Evolutionary conservation across 2,797 vertebrate species (phyloP).

Genomic region (Sciurus vulgaris): DNA sequence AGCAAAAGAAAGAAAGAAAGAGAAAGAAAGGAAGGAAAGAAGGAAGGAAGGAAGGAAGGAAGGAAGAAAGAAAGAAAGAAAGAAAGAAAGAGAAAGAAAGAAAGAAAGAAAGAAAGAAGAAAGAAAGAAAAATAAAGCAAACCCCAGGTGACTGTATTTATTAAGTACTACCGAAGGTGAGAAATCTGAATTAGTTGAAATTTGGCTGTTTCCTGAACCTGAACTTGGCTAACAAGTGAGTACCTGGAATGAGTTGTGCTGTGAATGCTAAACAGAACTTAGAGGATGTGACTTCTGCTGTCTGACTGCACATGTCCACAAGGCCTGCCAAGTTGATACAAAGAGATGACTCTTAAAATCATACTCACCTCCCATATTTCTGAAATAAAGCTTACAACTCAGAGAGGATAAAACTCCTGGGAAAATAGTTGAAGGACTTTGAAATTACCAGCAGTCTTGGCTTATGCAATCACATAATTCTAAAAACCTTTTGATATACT

Average conservation of each 20-base stretch:
- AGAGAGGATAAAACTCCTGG: slow-evolving; percentile 11
- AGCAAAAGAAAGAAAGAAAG: not conserved
- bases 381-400: slow-evolving; percentile 18
- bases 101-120: not conserved
- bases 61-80: not conserved
- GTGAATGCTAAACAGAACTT: not conserved
- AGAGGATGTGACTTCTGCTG: not conserved
- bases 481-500: not conserved
- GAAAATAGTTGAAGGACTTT: slow-evolving; percentile 20
- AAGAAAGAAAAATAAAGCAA: not conserved
- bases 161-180: slow-evolving; percentile 31
- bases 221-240: not conserved
- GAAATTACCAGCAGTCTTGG: not conserved
- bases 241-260: not conserved
- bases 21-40: too few species aligned
- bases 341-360: not conserved
- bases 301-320: not conserved
- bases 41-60: not conserved
- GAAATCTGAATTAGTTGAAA: not conserved
- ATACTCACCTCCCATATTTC: not conserved
- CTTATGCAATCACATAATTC: not conserved
- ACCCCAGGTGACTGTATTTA: not conserved
- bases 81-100: not conserved
- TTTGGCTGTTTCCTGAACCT: slow-evolving; percentile 5
- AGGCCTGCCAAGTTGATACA: not conserved